Evolutionary conservation across 2,888 invertebrate genomes (phyloP).

Genomic region (Prosapia bicincta): DNA sequence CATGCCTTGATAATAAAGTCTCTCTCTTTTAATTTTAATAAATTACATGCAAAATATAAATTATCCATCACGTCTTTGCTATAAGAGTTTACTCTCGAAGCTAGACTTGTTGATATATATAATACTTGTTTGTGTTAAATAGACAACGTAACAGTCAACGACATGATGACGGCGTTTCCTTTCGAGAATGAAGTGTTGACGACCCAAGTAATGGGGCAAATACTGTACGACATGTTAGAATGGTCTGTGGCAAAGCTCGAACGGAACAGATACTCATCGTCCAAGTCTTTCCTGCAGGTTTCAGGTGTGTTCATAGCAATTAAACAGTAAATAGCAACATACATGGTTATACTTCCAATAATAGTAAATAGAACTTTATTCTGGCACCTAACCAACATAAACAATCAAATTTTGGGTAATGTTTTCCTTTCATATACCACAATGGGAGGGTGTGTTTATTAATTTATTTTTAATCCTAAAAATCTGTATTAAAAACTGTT

Average conservation of each 20-base stretch:
- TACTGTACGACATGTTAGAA: slow-evolving; percentile 12
- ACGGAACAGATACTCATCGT: neutral
- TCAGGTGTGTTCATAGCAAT: no score
- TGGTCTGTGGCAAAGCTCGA: slow-evolving; percentile 13
- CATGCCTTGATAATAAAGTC: no score
- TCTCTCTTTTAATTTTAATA: neutral
- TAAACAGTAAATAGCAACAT: no score
- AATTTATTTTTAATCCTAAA: no score
- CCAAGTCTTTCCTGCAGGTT: slow-evolving; percentile 34
- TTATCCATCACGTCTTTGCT: neutral
- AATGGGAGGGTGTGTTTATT: no score
- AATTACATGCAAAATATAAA: neutral
- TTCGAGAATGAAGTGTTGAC: slow-evolving; percentile 69
- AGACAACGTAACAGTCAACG: slow-evolving; percentile 63
- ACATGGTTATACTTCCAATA: no score
- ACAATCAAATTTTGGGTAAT: no score
- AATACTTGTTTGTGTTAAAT: no score
- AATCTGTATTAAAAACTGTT: no score
- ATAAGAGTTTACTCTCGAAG: neutral
- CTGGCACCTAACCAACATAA: no score
- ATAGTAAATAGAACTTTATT: no score
- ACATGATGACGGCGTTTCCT: slow-evolving; percentile 70
- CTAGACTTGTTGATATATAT: neutral
- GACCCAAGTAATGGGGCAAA: slow-evolving; percentile 43
- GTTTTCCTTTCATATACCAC: no score